Base-by-base conservation (phyloP, 2,888 invertebrate genomes). In the Drosophila neotestacea region DNA sequence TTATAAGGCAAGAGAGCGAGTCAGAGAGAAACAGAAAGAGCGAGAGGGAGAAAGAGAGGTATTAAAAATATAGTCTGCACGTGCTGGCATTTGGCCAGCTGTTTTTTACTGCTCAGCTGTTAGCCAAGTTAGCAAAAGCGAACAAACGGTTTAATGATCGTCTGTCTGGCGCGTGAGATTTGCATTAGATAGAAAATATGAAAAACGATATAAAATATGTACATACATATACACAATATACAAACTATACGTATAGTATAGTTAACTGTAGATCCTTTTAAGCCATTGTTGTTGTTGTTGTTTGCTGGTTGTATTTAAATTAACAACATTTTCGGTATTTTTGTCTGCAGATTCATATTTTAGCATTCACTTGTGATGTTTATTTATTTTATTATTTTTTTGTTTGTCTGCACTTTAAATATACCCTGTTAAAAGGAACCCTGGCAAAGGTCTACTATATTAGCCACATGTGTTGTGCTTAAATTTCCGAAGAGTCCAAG, bases 131-230 rank as follows among this genome's bases (percentile, higher is more conserved):
- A 48, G 38, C 47, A 42, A 16, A 34, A 13, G 47, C n/a, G 44
- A 60, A 54, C 46, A 50, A 56, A 46, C 48, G 38, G 62, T 60
- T 51, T 50, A 60, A 22, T 39, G 47, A 48, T 27, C 47, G 54
- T 54, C 9, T 32, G 36, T 75, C 75, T 73, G 74, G 70, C 50
- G 60, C 83, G 70, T 85, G 83, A 70, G 47, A 65, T 64, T 32
- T 36, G 6, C 36, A 77, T 82, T 82, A 85, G 74, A 68, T 38
- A 36, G 6, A 34, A 32, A 42, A 55, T 16, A 32, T 38, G 44
- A 59, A 59, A 56, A 44, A 34, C 42, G 32, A 34, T 41, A 41
- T 13, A 39, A 10, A 39, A 48, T 6, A 32, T 22, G n/a, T 38
- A 56, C 54, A 48, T 44, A 36, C 38, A 22, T 38, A 56, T 56